phyloP scores from a whole-genome alignment of 92 coral and sea anemone genomes.

The Bergia puertoricense region DNA sequence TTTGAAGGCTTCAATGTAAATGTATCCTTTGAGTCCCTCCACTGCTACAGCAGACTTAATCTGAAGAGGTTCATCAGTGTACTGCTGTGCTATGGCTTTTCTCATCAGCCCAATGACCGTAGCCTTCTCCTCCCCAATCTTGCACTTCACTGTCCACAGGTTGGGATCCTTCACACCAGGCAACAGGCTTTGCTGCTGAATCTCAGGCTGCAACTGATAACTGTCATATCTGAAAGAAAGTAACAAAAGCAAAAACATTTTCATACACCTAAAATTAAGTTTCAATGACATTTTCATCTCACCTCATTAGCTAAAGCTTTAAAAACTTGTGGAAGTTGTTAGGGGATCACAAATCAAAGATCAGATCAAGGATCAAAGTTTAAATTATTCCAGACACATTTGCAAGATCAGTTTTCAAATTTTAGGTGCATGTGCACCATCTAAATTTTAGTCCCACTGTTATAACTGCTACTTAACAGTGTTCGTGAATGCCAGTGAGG shows the following conservation, averaged over 20 bases:
- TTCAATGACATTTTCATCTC: background rate
- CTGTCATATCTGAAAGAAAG: slow-evolving; percentile 72
- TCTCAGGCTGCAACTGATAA: slow-evolving; percentile 84
- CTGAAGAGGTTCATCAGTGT: slow-evolving; percentile 96
- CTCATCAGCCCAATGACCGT: slow-evolving; percentile 98
- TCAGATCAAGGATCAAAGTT: no score
- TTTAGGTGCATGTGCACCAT: no score
- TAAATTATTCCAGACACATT: no score
- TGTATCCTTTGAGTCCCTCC: slow-evolving; percentile 95
- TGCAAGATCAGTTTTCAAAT: no score
- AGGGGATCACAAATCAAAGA: background rate
- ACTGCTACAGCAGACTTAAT: slow-evolving; percentile 97
- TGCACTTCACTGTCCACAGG: slow-evolving; percentile 96
- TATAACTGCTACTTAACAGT: no score
- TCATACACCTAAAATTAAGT: background rate
- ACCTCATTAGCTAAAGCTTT: background rate
- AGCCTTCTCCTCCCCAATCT: slow-evolving; percentile 98
- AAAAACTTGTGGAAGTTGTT: background rate
- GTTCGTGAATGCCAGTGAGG: no score
- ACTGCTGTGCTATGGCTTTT: slow-evolving; percentile 94
- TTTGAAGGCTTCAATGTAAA: slow-evolving; percentile 94
- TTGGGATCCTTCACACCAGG: slow-evolving; percentile 99
- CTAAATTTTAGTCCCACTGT: no score
- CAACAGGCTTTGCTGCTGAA: slow-evolving; percentile 89
- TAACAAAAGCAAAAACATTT: background rate